Conservation (phyloP, 2,113 vertebrate species). For the Eira barbara region DNA sequence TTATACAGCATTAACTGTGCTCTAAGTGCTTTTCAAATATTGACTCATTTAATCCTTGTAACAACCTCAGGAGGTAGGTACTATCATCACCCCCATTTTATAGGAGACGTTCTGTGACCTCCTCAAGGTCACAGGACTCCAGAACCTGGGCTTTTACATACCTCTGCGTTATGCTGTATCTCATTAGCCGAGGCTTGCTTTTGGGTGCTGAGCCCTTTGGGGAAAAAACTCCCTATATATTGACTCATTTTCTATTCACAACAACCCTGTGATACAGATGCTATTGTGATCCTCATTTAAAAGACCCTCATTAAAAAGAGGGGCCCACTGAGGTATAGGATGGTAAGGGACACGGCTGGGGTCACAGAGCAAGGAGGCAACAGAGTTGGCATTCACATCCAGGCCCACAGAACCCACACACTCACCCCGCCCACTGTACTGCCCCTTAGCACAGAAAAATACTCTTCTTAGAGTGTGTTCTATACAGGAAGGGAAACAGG, state of each 20-base stretch:
- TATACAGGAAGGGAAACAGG: not conserved
- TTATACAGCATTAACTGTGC: not conserved
- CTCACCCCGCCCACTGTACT: not conserved
- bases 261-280: not conserved
- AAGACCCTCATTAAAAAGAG: not conserved
- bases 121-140: not conserved
- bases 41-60: not conserved
- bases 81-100: not conserved
- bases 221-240: not conserved
- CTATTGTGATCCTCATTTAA: not conserved
- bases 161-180: not conserved
- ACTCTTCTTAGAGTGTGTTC: not conserved
- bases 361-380: not conserved
- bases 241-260: not conserved
- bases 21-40: not conserved
- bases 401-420: not conserved
- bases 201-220: not conserved
- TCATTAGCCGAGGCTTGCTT: not conserved
- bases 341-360: not conserved
- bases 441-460: not conserved
- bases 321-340: not conserved
- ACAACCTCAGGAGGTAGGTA: not conserved
- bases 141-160: not conserved
- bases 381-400: not conserved
- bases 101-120: not conserved